Base-by-base conservation (phyloP, 2,797 vertebrate genomes). In the Sparidentex hasta region DNA sequence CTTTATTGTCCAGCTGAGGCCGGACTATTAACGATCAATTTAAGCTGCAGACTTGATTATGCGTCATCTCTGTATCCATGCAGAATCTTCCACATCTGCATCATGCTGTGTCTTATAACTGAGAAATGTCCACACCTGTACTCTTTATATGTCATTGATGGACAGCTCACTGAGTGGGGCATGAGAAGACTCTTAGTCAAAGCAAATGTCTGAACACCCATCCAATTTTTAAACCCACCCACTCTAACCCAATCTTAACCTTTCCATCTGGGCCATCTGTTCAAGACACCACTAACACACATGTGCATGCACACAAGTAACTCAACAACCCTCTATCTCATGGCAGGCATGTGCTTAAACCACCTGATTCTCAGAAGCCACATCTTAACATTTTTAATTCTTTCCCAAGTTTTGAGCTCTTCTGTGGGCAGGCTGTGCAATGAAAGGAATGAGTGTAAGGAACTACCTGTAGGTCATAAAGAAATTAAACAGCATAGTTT, bases 261-360 rank as follows among this genome's bases (percentile, higher is more conserved):
- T 61, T 68, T 75, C 56, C 44, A 78, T 67, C 76, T 74, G 55
- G 33, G 25, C 75, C 86, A 91, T 90, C 76, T 88, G 87, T 80
- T 87, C n/a, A 78, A 86, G 78, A 83, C 51, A 78, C 38, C 56
- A 68, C 63, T 41, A 43, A 65, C 41, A 76, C 68, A 82, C 48
- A 61, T 57, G 52, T 65, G 68, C 58, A 70, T 48, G 25, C 48
- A 46, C 23, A 47, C 13, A 65, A 16, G 25, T 71, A 69, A 56
- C 56, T 66, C 48, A 51, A 61, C 13, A 17, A 56, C n/a, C 50
- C 14, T 38, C 12, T 43, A 17, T 58, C 38, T 48, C 46, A 69
- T 18, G 17, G 23, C 50, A 82, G 64, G 65, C 44, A 65, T 17
- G 16, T 25, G 16, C 13, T 33, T 1, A 76, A 14, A 8, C 29